Evolutionary conservation across 2,797 vertebrate species (phyloP).

Genomic region (Eleutherodactylus coqui): DNA sequence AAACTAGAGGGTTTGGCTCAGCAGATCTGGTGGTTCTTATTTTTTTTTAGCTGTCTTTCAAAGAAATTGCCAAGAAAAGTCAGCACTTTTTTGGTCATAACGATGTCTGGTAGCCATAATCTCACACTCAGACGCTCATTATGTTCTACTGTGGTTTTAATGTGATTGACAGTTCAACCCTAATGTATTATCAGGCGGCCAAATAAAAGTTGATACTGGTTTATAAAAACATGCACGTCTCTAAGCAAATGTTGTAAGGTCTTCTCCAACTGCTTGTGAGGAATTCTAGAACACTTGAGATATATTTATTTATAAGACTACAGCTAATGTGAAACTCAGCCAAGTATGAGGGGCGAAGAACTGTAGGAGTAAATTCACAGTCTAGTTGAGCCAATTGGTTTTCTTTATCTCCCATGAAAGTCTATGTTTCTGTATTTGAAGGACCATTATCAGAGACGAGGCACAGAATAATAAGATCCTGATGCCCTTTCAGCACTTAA

Average conservation of each 20-base stretch:
- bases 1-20: not conserved
- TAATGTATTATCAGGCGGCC: not conserved
- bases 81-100: not conserved
- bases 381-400: conserved; percentile 24
- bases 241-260: conserved; percentile 14
- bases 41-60: not conserved
- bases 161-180: not conserved
- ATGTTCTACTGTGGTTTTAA: not conserved
- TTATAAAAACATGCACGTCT: not conserved
- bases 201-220: conserved; percentile 1
- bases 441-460: conserved; percentile 40
- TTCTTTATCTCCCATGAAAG: conserved; percentile 9
- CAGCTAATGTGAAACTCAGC: conserved; percentile 17
- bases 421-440: conserved; percentile 1
- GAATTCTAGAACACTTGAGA: conserved; percentile 27
- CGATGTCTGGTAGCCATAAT: not conserved
- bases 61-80: not conserved
- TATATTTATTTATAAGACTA: conserved; percentile 34
- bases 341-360: conserved; percentile 21
- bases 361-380: conserved; percentile 24
- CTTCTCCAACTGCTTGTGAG: conserved; percentile 7
- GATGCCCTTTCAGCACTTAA: conserved; percentile 41
- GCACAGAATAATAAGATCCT: conserved; percentile 38
- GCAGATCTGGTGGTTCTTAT: not conserved
- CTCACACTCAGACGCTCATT: not conserved